These are phyloP conservation scores for Phymorhynchus buccinoides DNA, from an alignment of 1,140 invertebrate genomes.

Conservation along the genomic window DNA sequence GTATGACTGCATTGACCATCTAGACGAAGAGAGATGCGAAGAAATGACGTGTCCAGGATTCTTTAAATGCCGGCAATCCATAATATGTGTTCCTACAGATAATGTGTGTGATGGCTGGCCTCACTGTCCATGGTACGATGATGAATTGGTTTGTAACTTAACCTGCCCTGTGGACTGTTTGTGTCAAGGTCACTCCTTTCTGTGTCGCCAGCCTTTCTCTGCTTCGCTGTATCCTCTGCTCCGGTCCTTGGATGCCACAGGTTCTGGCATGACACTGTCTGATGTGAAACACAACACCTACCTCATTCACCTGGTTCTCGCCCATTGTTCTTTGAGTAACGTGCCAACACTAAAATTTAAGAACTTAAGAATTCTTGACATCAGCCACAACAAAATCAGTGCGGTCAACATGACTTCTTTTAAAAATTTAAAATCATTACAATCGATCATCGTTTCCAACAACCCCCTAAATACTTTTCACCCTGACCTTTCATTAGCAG, in stretches of 20 bases:
- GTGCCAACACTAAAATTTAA: not conserved
- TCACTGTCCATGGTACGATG: conserved; percentile 37
- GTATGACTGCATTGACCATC: conserved; percentile 27
- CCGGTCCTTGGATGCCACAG: not conserved
- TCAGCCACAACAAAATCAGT: conserved; percentile 1
- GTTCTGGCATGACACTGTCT: not conserved
- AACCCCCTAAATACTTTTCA: not conserved
- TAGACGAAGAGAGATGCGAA: conserved; percentile 18
- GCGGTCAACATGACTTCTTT: no score
- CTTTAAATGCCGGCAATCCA: conserved; percentile 18
- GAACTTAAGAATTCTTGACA: conserved; percentile 30
- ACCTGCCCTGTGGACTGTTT: conserved; percentile 29
- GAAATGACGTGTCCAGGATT: not conserved
- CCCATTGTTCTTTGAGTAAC: not conserved
- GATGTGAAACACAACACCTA: not conserved
- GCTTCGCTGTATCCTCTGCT: no score
- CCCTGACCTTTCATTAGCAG: not conserved
- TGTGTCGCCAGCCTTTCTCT: not conserved
- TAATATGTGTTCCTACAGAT: conserved; percentile 22
- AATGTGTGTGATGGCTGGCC: conserved; percentile 33
- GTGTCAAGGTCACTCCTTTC: conserved; percentile 21
- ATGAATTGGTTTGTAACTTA: conserved; percentile 23
- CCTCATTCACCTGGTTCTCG: conserved; percentile 27
- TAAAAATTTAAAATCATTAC: no score
- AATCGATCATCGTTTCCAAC: not conserved